A percentile compares a stretch with the other conserved stretches of the same genome.
Evolutionary conservation across 2,797 vertebrate species (phyloP).

Genomic region (Tiaroga cobitis): DNA sequence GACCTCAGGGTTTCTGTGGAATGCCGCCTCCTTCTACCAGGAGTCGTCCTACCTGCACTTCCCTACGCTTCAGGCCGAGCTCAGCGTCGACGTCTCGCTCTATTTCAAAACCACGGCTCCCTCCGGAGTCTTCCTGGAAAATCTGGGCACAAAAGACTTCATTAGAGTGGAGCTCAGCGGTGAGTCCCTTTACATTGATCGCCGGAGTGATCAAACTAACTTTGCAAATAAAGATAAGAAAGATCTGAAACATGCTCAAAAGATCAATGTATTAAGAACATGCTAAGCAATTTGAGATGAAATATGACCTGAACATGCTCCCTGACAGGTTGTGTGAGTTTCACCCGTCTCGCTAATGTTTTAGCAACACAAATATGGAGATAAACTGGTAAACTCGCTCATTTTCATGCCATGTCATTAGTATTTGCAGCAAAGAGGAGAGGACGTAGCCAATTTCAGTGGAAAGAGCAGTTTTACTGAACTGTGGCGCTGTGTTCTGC

Average conservation of each 20-base stretch:
- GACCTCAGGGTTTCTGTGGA: constrained; percentile 83
- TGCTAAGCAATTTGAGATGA: background rate
- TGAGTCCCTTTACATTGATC: constrained; percentile 72
- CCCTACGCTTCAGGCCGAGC: constrained; percentile 86
- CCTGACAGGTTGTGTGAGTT: background rate
- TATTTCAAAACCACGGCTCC: constrained; percentile 88
- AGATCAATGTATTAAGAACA: background rate
- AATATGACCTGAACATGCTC: background rate
- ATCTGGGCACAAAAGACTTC: constrained; percentile 88
- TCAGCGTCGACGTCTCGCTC: constrained; percentile 89
- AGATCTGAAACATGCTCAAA: background rate
- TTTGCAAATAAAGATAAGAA: background rate
- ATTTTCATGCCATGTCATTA: background rate
- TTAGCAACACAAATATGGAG: background rate
- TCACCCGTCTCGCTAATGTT: background rate
- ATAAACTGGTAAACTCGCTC: background rate
- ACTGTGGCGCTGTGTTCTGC: background rate
- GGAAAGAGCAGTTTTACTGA: constrained; percentile 12
- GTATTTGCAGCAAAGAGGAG: background rate
- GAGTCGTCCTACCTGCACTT: constrained; percentile 89
- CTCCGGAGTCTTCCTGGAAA: constrained; percentile 90
- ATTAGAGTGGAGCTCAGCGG: constrained; percentile 88
- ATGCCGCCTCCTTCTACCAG: constrained; percentile 81
- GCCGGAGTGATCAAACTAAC: background rate
- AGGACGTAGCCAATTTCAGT: background rate